A percentile compares a stretch with the other conserved stretches of the same genome.
These are phyloP conservation scores for Pissodes strobi DNA, from an alignment of 1,140 invertebrate species.

Conservation along the genomic window DNA sequence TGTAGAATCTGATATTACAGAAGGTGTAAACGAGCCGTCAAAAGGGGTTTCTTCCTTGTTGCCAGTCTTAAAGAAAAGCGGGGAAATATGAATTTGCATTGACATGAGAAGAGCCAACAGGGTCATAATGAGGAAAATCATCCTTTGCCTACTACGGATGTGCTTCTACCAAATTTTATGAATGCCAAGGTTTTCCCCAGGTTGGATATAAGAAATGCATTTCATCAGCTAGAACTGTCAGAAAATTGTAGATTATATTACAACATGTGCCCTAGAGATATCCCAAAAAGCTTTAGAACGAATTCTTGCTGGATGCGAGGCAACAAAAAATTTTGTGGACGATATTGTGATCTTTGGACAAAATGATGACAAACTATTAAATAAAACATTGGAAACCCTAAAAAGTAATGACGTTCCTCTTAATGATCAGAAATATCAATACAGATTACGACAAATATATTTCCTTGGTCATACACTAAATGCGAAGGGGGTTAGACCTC, in stretches of 20 bases:
- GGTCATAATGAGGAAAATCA: conserved; percentile 52
- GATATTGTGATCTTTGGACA: conserved; percentile 50
- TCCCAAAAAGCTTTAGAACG: conserved; percentile 53
- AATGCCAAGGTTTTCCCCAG: conserved; percentile 24
- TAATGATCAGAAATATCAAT: conserved; percentile 43
- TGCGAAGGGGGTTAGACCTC: conserved; percentile 36
- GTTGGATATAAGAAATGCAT: conserved; percentile 29
- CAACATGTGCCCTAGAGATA: conserved; percentile 48
- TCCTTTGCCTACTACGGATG: conserved; percentile 7
- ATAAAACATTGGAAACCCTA: conserved; percentile 40
- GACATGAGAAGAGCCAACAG: conserved; percentile 54
- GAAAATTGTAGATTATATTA: conserved; percentile 42
- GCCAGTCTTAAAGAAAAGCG: conserved; percentile 45
- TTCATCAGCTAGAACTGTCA: conserved; percentile 27
- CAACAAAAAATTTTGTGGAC: conserved; percentile 49
- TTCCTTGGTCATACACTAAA: conserved; percentile 47
- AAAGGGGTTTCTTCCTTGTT: conserved; percentile 54
- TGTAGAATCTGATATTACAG: conserved; percentile 19
- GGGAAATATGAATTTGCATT: conserved; percentile 51
- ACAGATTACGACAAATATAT: conserved; percentile 38
- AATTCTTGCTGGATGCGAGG: conserved; percentile 42
- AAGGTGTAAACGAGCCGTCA: conserved; percentile 25
- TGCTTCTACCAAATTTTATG: conserved; percentile 8
- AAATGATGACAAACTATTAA: conserved; percentile 43
- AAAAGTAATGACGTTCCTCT: too few relatives aligned